Evolutionary conservation across 2,888 invertebrate species (phyloP).

Genomic region (Philereme transversata): DNA sequence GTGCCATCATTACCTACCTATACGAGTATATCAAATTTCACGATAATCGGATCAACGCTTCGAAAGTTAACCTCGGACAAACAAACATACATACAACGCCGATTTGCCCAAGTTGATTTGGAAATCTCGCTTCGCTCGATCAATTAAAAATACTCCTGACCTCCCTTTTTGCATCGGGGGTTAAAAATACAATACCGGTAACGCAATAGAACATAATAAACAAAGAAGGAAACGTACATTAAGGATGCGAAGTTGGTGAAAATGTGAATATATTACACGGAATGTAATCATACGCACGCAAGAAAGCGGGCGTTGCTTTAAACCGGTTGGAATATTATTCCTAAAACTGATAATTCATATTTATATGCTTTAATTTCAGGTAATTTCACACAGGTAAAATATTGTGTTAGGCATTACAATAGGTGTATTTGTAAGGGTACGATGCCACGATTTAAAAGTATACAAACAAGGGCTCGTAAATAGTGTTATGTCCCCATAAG

Average conservation of each 20-base stretch:
- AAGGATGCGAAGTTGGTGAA: conserved; percentile 79
- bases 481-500: conserved; percentile 25
- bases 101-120: too few species aligned
- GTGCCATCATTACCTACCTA: too few species aligned
- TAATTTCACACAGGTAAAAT: conserved; percentile 59
- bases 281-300: conserved; percentile 81
- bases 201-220: conserved; percentile 48
- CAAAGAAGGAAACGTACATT: conserved; percentile 68
- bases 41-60: too few species aligned
- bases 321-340: conserved; percentile 67
- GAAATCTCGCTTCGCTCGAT: too few species aligned
- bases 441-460: conserved; percentile 9
- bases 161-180: too few species aligned
- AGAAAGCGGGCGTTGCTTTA: conserved; percentile 64
- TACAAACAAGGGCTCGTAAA: conserved; percentile 16
- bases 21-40: too few species aligned
- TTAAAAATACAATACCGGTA: conserved; percentile 22
- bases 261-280: conserved; percentile 81
- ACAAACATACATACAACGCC: too few species aligned
- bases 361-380: conserved; percentile 73
- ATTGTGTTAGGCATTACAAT: conserved; percentile 36
- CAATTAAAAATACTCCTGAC: too few species aligned
- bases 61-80: too few species aligned
- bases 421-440: conserved; percentile 9
- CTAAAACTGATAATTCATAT: conserved; percentile 78